Conservation (phyloP, 2,888 invertebrate species). For the Hypolimnas misippus region DNA sequence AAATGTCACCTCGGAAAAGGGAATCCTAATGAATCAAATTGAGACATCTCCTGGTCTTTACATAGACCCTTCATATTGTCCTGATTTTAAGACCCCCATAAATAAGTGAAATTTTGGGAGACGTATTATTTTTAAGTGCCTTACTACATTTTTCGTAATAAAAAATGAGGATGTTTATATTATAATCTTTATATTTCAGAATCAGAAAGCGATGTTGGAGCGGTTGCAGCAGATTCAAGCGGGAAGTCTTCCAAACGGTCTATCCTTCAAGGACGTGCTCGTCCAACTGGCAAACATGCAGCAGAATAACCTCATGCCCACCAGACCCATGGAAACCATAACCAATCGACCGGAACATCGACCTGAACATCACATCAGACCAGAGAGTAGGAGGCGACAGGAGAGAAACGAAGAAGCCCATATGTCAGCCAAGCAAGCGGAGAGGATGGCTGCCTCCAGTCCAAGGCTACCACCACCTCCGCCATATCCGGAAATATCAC, state of each 20-base stretch:
- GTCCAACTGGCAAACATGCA: conserved; percentile 89
- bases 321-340: conserved; percentile 62
- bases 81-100: too few relatives aligned
- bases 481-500: conserved; percentile 91
- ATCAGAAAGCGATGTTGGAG: conserved; percentile 77
- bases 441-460: conserved; percentile 66
- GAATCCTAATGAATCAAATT: too few relatives aligned
- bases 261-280: conserved; percentile 89
- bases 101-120: too few relatives aligned
- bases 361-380: conserved; percentile 65
- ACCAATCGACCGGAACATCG: conserved; percentile 64
- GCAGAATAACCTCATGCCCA: conserved; percentile 65
- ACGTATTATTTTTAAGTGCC: too few relatives aligned
- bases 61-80: too few relatives aligned
- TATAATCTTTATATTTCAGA: too few relatives aligned
- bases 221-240: conserved; percentile 79
- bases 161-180: too few relatives aligned
- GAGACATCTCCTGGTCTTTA: too few relatives aligned
- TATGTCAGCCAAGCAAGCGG: conserved; percentile 59
- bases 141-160: too few relatives aligned
- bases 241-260: conserved; percentile 70
- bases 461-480: conserved; percentile 85
- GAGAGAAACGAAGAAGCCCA: conserved; percentile 60
- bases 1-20: too few relatives aligned
- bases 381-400: conserved; percentile 56